These are phyloP conservation scores for Brachionus paranguensis DNA, from an alignment of 1,140 invertebrate species.

Conservation along the genomic window DNA sequence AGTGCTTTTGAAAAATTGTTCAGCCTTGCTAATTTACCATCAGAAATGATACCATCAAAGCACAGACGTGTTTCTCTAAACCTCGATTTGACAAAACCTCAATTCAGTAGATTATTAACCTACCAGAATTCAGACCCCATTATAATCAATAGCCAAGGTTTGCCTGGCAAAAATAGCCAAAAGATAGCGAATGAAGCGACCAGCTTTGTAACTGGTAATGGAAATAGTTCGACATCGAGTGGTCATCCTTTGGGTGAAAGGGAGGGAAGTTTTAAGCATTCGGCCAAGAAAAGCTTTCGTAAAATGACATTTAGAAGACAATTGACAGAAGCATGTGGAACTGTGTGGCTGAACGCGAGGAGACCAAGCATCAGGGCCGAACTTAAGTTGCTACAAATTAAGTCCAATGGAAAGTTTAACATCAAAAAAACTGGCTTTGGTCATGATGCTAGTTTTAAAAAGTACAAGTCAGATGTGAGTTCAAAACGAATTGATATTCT, in stretches of 20 bases:
- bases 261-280: conserved; percentile 37
- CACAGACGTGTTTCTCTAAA: conserved; percentile 59
- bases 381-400: conserved; percentile 73
- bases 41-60: conserved; percentile 80
- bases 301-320: conserved; percentile 68
- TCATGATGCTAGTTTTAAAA: background rate
- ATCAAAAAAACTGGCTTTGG: background rate
- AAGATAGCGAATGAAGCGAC: background rate
- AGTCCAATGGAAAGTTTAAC: conserved; percentile 56
- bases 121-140: background rate
- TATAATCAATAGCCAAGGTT: background rate
- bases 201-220: background rate
- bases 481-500: background rate
- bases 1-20: conserved; percentile 75
- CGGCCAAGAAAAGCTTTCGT: conserved; percentile 53
- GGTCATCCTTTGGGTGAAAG: background rate
- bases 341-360: conserved; percentile 73
- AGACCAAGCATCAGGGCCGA: conserved; percentile 76
- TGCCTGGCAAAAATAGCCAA: background rate
- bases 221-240: background rate
- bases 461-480: background rate
- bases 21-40: conserved; percentile 68
- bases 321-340: conserved; percentile 74
- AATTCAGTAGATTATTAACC: background rate
- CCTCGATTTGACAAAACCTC: conserved; percentile 42